These are phyloP conservation scores for Trachemys scripta DNA, from an alignment of 2,113 vertebrate species.

Conservation along the genomic window DNA sequence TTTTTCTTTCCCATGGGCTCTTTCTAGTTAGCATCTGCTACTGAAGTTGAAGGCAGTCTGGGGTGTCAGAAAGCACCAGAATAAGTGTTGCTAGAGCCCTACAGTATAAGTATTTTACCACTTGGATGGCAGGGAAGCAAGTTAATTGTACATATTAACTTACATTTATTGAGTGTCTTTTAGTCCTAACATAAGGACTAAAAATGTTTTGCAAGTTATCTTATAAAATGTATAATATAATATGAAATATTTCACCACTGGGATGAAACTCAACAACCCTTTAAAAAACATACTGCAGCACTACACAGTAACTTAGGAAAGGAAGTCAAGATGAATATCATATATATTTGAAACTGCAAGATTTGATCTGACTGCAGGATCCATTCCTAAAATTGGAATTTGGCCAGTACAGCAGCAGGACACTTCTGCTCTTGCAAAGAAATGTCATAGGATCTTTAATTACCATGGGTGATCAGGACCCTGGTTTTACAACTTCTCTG, in stretches of 20 bases:
- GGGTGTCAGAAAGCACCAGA: background rate
- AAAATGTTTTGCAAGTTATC: background rate
- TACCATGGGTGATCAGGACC: background rate
- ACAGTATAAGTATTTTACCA: background rate
- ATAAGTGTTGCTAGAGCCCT: background rate
- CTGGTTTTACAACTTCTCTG: background rate
- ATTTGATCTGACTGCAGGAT: background rate
- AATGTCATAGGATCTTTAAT: background rate
- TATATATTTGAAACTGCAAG: background rate
- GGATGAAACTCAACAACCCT: background rate
- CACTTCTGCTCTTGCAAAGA: background rate
- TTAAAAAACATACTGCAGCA: background rate
- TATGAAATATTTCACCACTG: background rate
- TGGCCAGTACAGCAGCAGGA: background rate
- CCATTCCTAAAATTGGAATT: background rate
- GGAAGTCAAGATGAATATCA: background rate
- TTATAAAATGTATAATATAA: background rate
- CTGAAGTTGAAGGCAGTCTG: background rate
- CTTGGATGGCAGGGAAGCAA: background rate
- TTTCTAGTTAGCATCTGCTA: background rate
- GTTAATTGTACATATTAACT: background rate
- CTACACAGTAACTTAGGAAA: background rate
- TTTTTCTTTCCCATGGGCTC: background rate
- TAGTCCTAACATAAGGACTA: background rate
- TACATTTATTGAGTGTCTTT: accelerated